Conservation (phyloP, 1,140 invertebrate genomes). For the Tetraneura akinire region DNA sequence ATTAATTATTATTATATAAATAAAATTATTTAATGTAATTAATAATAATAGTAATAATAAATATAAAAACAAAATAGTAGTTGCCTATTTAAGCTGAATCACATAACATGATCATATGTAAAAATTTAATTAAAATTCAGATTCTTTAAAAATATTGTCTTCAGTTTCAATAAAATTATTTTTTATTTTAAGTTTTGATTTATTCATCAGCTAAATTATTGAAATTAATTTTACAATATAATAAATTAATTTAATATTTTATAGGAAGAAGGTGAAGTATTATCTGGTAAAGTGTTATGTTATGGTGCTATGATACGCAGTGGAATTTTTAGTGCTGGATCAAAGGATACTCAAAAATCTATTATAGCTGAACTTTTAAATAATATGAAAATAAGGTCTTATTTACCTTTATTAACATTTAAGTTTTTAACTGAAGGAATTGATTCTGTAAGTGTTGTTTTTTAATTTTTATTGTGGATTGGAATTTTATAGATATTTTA, state of each 20-base stretch:
- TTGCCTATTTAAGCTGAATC: too few species aligned
- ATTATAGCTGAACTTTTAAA: slow-evolving; percentile 41
- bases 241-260: background rate
- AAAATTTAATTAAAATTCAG: too few species aligned
- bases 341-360: slow-evolving; percentile 37
- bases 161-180: too few species aligned
- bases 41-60: too few species aligned
- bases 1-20: background rate
- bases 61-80: too few species aligned
- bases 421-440: slow-evolving; percentile 48
- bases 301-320: slow-evolving; percentile 48
- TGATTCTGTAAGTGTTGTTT: slow-evolving; percentile 14
- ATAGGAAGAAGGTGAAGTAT: slow-evolving; percentile 50
- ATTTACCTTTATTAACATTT: slow-evolving; percentile 47
- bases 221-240: too few species aligned
- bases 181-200: too few species aligned
- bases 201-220: too few species aligned
- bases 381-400: slow-evolving; percentile 45
- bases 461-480: background rate
- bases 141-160: too few species aligned
- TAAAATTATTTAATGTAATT: too few species aligned
- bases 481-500: too few species aligned
- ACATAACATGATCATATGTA: too few species aligned
- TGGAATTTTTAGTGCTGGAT: slow-evolving; percentile 26
- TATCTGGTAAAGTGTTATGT: slow-evolving; percentile 43